These are phyloP conservation scores for Macrotrachela quadricornifera DNA, from an alignment of 1,140 invertebrate species.

Conservation along the genomic window DNA sequence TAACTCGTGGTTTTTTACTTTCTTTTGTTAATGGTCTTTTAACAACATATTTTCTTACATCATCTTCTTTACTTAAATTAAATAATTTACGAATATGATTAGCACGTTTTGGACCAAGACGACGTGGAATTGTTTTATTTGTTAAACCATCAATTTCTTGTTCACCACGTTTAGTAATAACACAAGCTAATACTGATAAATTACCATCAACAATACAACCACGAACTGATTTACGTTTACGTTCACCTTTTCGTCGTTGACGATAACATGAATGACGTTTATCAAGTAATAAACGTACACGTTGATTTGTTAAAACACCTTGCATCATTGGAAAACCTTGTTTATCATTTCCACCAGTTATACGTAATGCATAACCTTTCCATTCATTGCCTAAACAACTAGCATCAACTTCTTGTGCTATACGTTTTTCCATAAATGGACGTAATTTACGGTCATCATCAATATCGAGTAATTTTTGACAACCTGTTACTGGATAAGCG, in stretches of 20 bases:
- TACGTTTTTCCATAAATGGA: slow-evolving; percentile 94
- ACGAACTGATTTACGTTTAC: slow-evolving; percentile 89
- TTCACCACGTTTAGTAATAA: slow-evolving; percentile 78
- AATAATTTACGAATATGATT: slow-evolving; percentile 92
- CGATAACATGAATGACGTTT: slow-evolving; percentile 95
- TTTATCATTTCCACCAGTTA: slow-evolving; percentile 95
- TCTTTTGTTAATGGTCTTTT: slow-evolving; percentile 74
- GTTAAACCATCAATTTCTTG: slow-evolving; percentile 93
- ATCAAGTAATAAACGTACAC: slow-evolving; percentile 76
- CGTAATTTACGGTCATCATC: slow-evolving; percentile 91
- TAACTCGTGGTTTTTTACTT: slow-evolving; percentile 42
- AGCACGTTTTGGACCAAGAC: slow-evolving; percentile 88
- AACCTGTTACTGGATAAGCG: slow-evolving; percentile 87
- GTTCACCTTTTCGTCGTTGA: slow-evolving; percentile 77
- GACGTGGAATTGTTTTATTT: slow-evolving; percentile 70
- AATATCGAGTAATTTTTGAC: slow-evolving; percentile 90
- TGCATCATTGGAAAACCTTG: slow-evolving; percentile 99
- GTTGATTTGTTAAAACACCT: slow-evolving; percentile 81
- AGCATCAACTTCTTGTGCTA: slow-evolving; percentile 81
- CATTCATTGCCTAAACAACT: slow-evolving; percentile 89
- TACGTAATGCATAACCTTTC: slow-evolving; percentile 82
- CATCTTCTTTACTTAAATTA: slow-evolving; percentile 85
- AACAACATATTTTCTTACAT: slow-evolving; percentile 87
- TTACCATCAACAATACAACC: slow-evolving; percentile 93
- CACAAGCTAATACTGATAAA: slow-evolving; percentile 71